Conservation (phyloP, 1,140 invertebrate species). For the Drosophila virilis region DNA sequence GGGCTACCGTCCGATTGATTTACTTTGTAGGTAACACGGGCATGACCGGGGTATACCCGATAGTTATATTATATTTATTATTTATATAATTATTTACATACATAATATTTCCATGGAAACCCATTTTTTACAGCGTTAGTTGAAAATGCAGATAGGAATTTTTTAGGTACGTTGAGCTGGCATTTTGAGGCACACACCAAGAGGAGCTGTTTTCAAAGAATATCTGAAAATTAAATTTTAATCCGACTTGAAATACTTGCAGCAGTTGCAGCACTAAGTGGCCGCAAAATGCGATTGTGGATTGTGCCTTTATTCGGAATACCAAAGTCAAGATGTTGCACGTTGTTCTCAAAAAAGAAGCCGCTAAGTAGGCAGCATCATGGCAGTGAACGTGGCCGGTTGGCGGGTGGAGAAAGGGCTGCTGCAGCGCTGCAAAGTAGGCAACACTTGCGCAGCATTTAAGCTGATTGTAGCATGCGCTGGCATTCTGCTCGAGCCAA, state of each 20-base stretch:
- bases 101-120: no score
- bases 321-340: slow-evolving; percentile 3
- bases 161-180: no score
- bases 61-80: no score
- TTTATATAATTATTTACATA: no score
- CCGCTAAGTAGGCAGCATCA: slow-evolving; percentile 40
- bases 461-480: background rate
- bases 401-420: no score
- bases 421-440: background rate
- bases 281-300: slow-evolving; percentile 2
- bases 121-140: no score
- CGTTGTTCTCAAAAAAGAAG: slow-evolving; percentile 40
- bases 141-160: no score
- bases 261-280: slow-evolving; percentile 1
- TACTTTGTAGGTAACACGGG: no score
- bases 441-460: slow-evolving; percentile 21
- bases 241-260: slow-evolving; percentile 4
- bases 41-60: no score
- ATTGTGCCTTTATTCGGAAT: slow-evolving; percentile 7
- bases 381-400: background rate
- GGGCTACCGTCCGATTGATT: no score
- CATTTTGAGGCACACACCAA: background rate
- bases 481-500: slow-evolving; percentile 62
- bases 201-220: background rate
- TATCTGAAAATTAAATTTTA: slow-evolving; percentile 15